Evolutionary conservation across 1,140 invertebrate species (phyloP).

Genomic region (Drosophila kikkawai): DNA sequence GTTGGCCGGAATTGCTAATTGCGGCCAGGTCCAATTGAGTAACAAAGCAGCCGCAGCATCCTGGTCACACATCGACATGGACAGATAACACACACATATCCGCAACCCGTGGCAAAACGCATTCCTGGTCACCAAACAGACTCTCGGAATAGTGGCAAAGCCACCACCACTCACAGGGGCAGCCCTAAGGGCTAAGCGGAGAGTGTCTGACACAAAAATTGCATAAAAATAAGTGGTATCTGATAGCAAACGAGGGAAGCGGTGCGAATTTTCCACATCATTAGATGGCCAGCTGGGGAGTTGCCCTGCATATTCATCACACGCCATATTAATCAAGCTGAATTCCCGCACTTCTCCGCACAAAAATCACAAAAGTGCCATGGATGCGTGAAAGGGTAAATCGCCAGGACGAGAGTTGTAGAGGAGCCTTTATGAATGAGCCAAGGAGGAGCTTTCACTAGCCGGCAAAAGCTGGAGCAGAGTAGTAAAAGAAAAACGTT

Average conservation of each 20-base stretch:
- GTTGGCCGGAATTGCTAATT: slow-evolving; percentile 67
- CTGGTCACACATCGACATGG: slow-evolving; percentile 28
- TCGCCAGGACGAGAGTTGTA: slow-evolving; percentile 20
- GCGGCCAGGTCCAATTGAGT: slow-evolving; percentile 39
- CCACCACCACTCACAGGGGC: slow-evolving; percentile 23
- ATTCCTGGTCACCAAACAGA: slow-evolving; percentile 6
- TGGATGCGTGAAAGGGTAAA: slow-evolving; percentile 31
- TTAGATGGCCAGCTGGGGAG: slow-evolving; percentile 60
- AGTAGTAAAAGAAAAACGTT: slow-evolving; percentile 43
- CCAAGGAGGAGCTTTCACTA: slow-evolving; percentile 42
- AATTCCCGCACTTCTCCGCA: slow-evolving; percentile 7
- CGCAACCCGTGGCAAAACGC: neutral
- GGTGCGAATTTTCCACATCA: slow-evolving; percentile 74
- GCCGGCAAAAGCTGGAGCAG: slow-evolving; percentile 36
- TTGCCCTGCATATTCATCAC: slow-evolving; percentile 62
- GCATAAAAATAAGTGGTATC: slow-evolving; percentile 46
- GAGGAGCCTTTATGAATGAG: slow-evolving; percentile 58
- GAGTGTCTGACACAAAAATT: slow-evolving; percentile 36
- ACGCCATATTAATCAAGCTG: slow-evolving; percentile 70
- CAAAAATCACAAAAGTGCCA: slow-evolving; percentile 38
- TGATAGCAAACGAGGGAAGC: slow-evolving; percentile 17
- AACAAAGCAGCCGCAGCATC: slow-evolving; percentile 61
- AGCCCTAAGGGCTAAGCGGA: slow-evolving; percentile 7
- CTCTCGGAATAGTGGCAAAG: neutral
- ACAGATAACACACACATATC: neutral